phyloP scores from a whole-genome alignment of 2,113 vertebrate species.

The Galeopterus variegatus region DNA sequence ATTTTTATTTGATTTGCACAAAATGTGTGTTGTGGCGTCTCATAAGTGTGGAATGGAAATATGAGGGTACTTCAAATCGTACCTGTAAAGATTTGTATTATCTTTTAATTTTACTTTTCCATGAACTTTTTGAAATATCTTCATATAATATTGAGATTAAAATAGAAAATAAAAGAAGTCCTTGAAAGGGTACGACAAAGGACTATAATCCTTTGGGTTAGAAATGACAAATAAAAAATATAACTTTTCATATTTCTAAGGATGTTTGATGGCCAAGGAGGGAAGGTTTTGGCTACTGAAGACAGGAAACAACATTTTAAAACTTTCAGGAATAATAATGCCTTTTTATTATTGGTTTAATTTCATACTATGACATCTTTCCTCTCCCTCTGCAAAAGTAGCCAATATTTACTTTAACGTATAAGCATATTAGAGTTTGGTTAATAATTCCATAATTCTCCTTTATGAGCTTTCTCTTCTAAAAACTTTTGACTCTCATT shows the following conservation, averaged over 20 bases:
- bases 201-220: background rate
- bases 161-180: conserved; percentile 37
- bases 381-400: background rate
- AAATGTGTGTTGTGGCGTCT: background rate
- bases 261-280: background rate
- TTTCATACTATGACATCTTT: conserved; percentile 27
- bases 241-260: background rate
- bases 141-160: conserved; percentile 37
- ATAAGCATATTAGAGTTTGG: conserved; percentile 33
- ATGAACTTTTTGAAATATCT: no score
- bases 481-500: background rate
- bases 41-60: conserved; percentile 49
- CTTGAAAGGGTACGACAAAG: background rate
- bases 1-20: conserved; percentile 59
- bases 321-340: background rate
- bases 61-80: no score
- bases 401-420: conserved; percentile 51
- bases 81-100: no score
- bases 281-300: background rate
- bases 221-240: conserved; percentile 45
- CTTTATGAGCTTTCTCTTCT: background rate
- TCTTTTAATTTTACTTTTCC: no score
- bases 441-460: background rate
- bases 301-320: background rate
- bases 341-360: background rate